Base-by-base conservation (phyloP, 2,113 vertebrate species). In the Larimichthys polyactis region DNA sequence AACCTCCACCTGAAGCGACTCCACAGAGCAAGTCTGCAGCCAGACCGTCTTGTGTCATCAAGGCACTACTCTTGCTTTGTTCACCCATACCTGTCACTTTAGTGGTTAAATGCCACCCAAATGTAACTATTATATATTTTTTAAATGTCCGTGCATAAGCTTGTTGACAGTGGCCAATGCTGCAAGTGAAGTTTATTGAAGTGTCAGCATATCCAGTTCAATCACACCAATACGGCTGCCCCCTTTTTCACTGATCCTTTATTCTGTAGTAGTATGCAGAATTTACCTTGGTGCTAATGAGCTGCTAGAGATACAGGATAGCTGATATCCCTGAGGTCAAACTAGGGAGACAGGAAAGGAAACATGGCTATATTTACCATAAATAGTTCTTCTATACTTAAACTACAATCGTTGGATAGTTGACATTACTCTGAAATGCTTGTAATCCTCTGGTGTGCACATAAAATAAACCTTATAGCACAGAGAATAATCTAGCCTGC, bases 261-360 rank as follows among this genome's bases (percentile, higher is more conserved):
- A 66, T 52, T 75, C 74, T 67, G 44, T 24, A 54, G 32, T n/a
- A 15, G 55, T 62, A 72, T 69, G 27, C 16, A 58, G 58, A 48
- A 19, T 63, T 84, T 84, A 92, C 82, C 66, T 73, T 76, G 82
- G 29, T 75, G 75, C 78, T 82, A 58, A 84, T 71, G 86, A 89
- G 73, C 72, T 84, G 78, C 70, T 43, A 9, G 60, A 75, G 46
- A 63, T 62, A 52, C 52, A 71, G 73, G 27, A 46, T 20, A 69
- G 27, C 44, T 68, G 29, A 52, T 66, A 24, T 58, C 46, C 65
- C 64, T 0, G 29, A 58, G 75, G 75, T 80, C 78, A 79, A 43
- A 44, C 52, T 3, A n/a, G 51, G 73, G 65, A 71, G 64, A 52
- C 19, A 58, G 48, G 24, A 54, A 63, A 58, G 17, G 36, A 79